Evolutionary conservation across 2,888 invertebrate species (phyloP).

Genomic region (Lasioglossum marginatum): DNA sequence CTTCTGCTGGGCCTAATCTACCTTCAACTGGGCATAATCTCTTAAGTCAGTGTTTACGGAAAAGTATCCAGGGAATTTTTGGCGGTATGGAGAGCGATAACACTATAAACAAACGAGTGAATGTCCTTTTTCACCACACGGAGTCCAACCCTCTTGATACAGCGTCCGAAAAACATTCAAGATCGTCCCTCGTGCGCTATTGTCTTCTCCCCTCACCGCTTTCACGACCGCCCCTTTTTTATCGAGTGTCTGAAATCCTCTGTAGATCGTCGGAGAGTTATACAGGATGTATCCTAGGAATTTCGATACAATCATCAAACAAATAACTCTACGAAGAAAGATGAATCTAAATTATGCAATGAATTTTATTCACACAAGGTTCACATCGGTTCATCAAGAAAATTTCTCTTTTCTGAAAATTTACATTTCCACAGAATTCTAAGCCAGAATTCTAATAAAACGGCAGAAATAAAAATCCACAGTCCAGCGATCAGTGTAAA

Average conservation of each 20-base stretch:
- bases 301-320: not conserved
- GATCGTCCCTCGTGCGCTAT: not conserved
- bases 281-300: not conserved
- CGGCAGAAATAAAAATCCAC: not conserved
- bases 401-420: not conserved
- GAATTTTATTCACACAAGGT: not conserved
- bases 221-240: not conserved
- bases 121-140: not conserved
- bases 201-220: not conserved
- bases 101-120: not conserved
- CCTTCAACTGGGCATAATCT: not conserved
- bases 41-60: not conserved
- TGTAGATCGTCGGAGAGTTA: not conserved
- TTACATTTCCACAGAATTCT: not conserved
- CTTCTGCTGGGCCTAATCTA: too few relatives aligned
- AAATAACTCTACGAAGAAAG: not conserved
- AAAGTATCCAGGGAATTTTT: not conserved
- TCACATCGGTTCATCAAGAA: not conserved
- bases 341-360: not conserved
- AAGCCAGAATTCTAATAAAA: not conserved
- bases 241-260: not conserved
- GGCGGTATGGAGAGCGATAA: not conserved
- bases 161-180: not conserved
- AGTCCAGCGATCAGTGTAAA: not conserved
- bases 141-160: constrained; percentile 2